phyloP scores from a whole-genome alignment of 2,113 vertebrate genomes.

The Syrrhaptes paradoxus region DNA sequence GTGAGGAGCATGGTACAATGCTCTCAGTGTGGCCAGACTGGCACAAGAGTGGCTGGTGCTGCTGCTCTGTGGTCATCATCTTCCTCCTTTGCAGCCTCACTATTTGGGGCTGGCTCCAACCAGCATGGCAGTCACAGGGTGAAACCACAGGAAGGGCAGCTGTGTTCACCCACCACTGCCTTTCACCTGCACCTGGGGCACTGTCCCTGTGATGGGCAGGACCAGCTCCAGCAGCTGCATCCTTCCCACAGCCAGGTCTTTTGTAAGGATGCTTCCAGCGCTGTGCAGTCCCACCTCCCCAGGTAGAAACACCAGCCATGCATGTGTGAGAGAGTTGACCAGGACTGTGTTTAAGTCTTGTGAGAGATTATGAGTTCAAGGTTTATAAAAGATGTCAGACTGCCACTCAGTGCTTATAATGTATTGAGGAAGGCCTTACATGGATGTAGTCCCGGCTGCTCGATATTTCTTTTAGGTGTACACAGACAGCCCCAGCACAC shows the following conservation, averaged over 20 bases:
- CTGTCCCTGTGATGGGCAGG: fast-evolving
- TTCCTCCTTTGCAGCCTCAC: background rate
- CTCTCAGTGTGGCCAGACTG: fast-evolving
- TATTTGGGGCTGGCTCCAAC: fast-evolving
- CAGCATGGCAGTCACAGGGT: background rate
- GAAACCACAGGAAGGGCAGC: fast-evolving
- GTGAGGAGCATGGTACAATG: too few species aligned
- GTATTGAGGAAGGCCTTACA: background rate
- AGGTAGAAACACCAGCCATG: background rate
- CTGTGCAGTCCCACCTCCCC: background rate
- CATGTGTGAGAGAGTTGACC: too few species aligned
- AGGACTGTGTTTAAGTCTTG: background rate
- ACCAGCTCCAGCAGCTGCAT: background rate
- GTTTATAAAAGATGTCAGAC: background rate
- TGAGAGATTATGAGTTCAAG: background rate
- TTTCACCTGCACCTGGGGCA: fast-evolving
- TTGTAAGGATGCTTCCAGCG: background rate
- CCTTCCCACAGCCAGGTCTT: background rate
- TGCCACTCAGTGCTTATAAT: background rate
- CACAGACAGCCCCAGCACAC: background rate
- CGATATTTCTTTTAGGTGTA: background rate
- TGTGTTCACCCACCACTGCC: background rate
- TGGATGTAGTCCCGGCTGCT: background rate
- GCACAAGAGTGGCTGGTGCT: background rate
- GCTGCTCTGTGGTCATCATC: fast-evolving